phyloP scores from a whole-genome alignment of 2,888 invertebrate genomes.

The Drosophila dives region DNA sequence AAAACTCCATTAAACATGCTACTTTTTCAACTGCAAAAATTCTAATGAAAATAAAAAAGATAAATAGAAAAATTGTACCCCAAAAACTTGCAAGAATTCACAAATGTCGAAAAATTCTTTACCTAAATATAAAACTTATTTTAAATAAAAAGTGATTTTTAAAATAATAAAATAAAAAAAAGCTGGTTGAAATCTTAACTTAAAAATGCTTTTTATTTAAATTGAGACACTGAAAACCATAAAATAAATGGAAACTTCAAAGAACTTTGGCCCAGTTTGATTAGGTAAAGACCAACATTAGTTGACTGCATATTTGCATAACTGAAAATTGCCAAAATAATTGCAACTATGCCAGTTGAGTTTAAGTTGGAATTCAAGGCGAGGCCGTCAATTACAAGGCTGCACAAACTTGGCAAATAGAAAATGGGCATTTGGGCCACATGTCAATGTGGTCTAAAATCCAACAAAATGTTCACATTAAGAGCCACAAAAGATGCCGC shows the following conservation, averaged over 20 bases:
- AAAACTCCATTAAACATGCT: no score
- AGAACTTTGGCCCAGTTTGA: background rate
- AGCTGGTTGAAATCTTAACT: background rate
- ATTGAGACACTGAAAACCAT: background rate
- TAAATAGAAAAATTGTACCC: no score
- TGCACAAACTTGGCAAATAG: background rate
- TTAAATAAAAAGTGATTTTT: background rate
- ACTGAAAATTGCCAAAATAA: conserved; percentile 1
- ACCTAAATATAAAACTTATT: background rate
- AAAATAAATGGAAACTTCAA: background rate
- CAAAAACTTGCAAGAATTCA: background rate
- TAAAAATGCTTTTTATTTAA: background rate
- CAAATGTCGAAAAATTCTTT: no score
- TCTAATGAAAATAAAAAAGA: no score
- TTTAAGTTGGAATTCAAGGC: conserved; percentile 2
- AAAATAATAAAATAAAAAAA: background rate
- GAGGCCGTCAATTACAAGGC: conserved; percentile 28
- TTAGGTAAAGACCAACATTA: background rate
- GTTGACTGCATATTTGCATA: conserved; percentile 11
- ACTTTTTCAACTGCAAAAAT: no score
- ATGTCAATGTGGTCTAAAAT: conserved; percentile 26
- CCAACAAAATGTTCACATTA: background rate
- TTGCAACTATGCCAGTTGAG: background rate
- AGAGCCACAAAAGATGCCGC: conserved; percentile 15
- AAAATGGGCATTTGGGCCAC: conserved; percentile 24